Percentiles rank a stretch among this genome's conserved stretches.
These are phyloP conservation scores for Takifugu rubripes DNA, from an alignment of 2,797 vertebrate species.

Conservation along the genomic window DNA sequence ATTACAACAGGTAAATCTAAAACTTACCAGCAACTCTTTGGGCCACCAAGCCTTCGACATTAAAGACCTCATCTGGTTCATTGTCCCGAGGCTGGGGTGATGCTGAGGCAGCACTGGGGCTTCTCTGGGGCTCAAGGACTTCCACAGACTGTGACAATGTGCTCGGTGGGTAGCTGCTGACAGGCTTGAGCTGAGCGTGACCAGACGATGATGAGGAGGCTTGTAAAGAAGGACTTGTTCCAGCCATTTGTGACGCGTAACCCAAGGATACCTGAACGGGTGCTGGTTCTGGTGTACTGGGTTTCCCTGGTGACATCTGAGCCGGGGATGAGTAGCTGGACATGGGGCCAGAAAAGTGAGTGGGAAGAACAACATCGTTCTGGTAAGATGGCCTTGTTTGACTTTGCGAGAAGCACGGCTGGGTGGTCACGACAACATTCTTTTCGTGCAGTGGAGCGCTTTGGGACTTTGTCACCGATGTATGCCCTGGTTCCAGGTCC, in stretches of 20 bases:
- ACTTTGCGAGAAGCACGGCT: slow-evolving; percentile 76
- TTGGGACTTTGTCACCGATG: slow-evolving; percentile 83
- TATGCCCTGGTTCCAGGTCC: slow-evolving; percentile 78
- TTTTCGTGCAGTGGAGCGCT: slow-evolving; percentile 75
- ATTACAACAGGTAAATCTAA: slow-evolving; percentile 1
- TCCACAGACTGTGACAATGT: slow-evolving; percentile 51
- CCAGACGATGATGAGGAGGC: slow-evolving; percentile 23
- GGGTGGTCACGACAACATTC: slow-evolving; percentile 79
- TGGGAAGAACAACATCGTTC: slow-evolving; percentile 49
- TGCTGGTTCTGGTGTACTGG: slow-evolving; percentile 53
- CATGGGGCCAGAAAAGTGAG: slow-evolving; percentile 37
- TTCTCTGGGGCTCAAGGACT: slow-evolving; percentile 42
- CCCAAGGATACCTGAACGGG: slow-evolving; percentile 54
- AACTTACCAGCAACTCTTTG: slow-evolving; percentile 93
- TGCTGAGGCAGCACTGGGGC: slow-evolving; percentile 48
- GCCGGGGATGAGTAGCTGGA: slow-evolving; percentile 28
- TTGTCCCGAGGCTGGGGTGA: slow-evolving; percentile 73
- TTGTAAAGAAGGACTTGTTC: slow-evolving; percentile 28
- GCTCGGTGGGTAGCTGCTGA: slow-evolving; percentile 65
- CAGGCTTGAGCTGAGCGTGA: slow-evolving; percentile 65
- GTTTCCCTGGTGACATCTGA: slow-evolving; percentile 55
- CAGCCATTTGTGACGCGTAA: slow-evolving; percentile 32
- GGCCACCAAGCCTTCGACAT: slow-evolving; percentile 92
- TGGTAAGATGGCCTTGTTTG: slow-evolving; percentile 68
- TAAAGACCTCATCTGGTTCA: slow-evolving; percentile 83